Conservation (phyloP, 2,888 invertebrate genomes). For the Ptychoptera contaminata region DNA sequence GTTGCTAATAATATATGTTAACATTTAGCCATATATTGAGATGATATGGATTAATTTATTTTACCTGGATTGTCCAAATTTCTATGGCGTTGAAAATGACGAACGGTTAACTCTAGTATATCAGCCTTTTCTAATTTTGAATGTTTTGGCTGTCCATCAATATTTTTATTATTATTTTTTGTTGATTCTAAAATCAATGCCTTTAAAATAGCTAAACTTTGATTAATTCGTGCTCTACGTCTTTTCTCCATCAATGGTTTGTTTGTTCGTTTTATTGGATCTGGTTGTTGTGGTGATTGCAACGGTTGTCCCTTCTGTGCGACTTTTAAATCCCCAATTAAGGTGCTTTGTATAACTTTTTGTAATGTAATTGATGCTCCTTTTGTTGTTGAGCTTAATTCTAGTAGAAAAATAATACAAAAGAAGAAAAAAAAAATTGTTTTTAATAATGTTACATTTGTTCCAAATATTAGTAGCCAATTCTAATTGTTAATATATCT, state of each 20-base stretch:
- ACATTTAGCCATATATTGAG: no score
- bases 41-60: slow-evolving; percentile 5
- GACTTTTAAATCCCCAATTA: no score
- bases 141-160: slow-evolving; percentile 46
- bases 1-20: no score
- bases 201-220: slow-evolving; percentile 55
- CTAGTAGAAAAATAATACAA: no score
- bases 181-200: slow-evolving; percentile 55
- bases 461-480: no score
- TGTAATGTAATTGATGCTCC: no score
- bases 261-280: slow-evolving; percentile 41
- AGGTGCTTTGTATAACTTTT: no score
- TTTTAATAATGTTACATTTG: no score
- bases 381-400: no score
- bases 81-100: slow-evolving; percentile 61
- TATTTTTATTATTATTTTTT: slow-evolving; percentile 30
- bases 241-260: slow-evolving; percentile 68
- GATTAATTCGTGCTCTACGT: slow-evolving; percentile 55
- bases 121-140: slow-evolving; percentile 70
- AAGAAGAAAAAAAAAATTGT: no score
- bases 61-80: slow-evolving; percentile 43
- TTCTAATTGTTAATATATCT: no score
- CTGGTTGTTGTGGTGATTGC: not conserved
- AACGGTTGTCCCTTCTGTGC: no score
- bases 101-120: slow-evolving; percentile 67